Base-by-base conservation (phyloP, 1,140 invertebrate genomes). In the Nautilus pompilius region DNA sequence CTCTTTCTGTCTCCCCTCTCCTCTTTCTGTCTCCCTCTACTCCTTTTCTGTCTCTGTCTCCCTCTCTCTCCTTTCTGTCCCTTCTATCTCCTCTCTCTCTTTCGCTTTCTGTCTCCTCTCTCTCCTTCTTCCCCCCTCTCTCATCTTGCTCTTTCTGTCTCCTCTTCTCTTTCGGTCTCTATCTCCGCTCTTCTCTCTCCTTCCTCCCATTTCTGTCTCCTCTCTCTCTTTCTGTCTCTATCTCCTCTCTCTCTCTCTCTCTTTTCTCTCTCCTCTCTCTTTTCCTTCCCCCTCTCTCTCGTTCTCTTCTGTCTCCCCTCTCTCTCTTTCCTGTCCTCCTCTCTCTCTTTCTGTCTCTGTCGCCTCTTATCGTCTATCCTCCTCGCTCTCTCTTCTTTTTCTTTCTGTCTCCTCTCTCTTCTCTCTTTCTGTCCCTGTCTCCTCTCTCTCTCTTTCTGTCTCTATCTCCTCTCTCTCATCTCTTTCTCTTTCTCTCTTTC, bases 201-300 rank as follows among this genome's bases (percentile, higher is more conserved):
- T 3, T n/a, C 17, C 28, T 15, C 24, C n/a, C 24, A 15, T 2
- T 15, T 22, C n/a, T 20, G 24, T 54, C 13, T 24, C 13, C 17
- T 13, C n/a, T 10, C 41, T 10, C 10, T 45, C n/a, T 13, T n/a
- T 13, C 10, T 55, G 6, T 20, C 28, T 32, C 28, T 6, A 10
- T 51, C 10, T 8, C 10, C 55, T 34, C 55, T 34, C 55, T 58
- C 55, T 58, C 55, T 58, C 55, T 58, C 55, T 58, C 55, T 58
- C 55, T 58, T 34, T 34, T 58, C 28, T 28, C 28, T 58, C 55
- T 58, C 30, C 22, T 22, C 41, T 34, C 41, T 24, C 26, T 22
- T 53, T 53, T 24, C 26, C 26, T 24, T 53, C 10, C 15, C 10
- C 22, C 10, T n/a, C 10, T 13, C 10, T n/a, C 15, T n/a, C 22